These are phyloP conservation scores for Haemorhous mexicanus DNA, from an alignment of 2,113 vertebrate species.

Conservation along the genomic window DNA sequence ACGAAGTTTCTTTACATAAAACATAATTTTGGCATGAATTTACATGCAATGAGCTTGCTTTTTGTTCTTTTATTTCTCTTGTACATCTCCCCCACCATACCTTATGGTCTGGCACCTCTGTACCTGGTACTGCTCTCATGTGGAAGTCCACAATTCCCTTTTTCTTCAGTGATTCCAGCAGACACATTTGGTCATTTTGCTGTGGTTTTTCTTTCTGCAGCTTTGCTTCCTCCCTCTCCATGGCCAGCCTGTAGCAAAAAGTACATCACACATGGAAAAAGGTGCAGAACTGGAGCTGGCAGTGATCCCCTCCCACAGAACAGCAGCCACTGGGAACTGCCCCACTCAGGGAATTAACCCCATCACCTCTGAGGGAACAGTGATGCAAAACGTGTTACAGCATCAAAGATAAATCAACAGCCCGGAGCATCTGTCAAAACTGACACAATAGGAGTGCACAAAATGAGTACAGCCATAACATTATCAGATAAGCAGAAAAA, in stretches of 20 bases:
- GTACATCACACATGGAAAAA: background rate
- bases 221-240: conserved; percentile 79
- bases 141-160: conserved; percentile 83
- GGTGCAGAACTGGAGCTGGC: background rate
- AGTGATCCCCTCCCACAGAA: background rate
- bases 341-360: background rate
- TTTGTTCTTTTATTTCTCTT: background rate
- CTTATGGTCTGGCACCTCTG: conserved; percentile 89
- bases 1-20: background rate
- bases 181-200: background rate
- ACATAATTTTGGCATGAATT: background rate
- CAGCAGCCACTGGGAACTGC: background rate
- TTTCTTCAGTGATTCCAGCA: conserved; percentile 76
- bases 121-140: conserved; percentile 94
- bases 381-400: background rate
- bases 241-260: conserved; percentile 74
- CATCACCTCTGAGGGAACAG: background rate
- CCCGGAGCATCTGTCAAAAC: background rate
- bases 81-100: conserved; percentile 36
- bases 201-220: conserved; percentile 54
- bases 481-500: background rate
- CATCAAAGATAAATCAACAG: background rate
- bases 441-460: accelerated
- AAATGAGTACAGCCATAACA: background rate
- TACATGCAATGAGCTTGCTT: background rate